These are phyloP conservation scores for Heteractis magnifica DNA, from an alignment of 92 coral and sea anemone genomes.

Conservation along the genomic window DNA sequence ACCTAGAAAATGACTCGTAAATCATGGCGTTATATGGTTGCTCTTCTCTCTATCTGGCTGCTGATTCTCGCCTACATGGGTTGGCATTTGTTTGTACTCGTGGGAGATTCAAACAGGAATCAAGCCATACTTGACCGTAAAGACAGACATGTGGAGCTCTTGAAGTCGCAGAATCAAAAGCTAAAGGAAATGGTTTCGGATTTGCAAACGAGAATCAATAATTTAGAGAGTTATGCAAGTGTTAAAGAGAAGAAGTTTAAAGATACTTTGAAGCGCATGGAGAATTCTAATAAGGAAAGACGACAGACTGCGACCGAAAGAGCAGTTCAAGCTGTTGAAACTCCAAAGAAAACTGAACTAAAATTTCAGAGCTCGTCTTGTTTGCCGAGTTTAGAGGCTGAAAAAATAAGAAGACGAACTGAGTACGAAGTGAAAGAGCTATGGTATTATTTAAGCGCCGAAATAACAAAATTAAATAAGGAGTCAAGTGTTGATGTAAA, in stretches of 20 bases:
- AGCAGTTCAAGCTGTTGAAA: not conserved
- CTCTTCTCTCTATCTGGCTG: constrained; percentile 68
- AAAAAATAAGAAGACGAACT: constrained; percentile 63
- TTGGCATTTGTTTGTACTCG: constrained; percentile 69
- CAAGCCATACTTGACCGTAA: constrained; percentile 52
- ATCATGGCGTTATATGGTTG: constrained; percentile 70
- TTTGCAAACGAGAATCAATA: constrained; percentile 47
- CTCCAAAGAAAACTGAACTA: not conserved
- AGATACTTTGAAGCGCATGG: constrained; percentile 19
- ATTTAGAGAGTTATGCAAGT: constrained; percentile 40
- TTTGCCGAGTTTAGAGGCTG: constrained; percentile 50
- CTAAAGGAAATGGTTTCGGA: constrained; percentile 66
- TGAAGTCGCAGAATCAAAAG: constrained; percentile 55
- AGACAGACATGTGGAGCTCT: constrained; percentile 59
- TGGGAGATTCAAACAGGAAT: constrained; percentile 67
- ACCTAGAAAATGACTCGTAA: constrained; percentile 46
- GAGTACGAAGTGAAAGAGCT: constrained; percentile 80
- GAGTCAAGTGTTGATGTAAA: constrained; percentile 21
- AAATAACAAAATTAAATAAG: constrained; percentile 69
- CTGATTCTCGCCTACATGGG: constrained; percentile 77
- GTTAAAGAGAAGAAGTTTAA: constrained; percentile 46
- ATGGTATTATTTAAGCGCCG: constrained; percentile 90
- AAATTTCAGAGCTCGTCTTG: not conserved
- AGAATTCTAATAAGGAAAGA: not conserved
- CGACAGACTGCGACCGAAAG: not conserved